A percentile compares a stretch with the other conserved stretches of the same genome.
phyloP scores from a whole-genome alignment of 2,888 invertebrate species.

The Drosophila parthenogenetica region DNA sequence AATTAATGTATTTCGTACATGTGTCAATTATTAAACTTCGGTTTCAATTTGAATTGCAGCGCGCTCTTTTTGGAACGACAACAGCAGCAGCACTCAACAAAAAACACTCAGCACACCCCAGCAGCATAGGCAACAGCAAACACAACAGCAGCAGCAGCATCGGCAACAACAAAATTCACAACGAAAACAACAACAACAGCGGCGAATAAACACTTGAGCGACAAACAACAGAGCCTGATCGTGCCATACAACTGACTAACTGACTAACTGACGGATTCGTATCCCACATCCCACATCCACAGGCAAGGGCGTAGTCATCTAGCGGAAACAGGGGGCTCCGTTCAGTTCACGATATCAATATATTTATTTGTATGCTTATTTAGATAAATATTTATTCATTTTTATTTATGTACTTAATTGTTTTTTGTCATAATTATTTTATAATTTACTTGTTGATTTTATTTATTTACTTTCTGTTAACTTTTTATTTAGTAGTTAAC shows the following conservation, averaged over 20 bases:
- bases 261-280: constrained; percentile 35
- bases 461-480: too few relatives aligned
- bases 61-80: constrained; percentile 28
- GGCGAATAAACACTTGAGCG: constrained; percentile 30
- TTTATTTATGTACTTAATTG: too few relatives aligned
- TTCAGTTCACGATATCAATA: too few relatives aligned
- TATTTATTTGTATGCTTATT: too few relatives aligned
- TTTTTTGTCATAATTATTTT: too few relatives aligned
- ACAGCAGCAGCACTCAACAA: constrained; percentile 20
- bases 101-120: constrained; percentile 1
- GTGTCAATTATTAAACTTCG: constrained; percentile 47
- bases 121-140: neutral
- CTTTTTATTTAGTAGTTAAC: too few relatives aligned
- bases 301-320: constrained; percentile 18
- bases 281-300: constrained; percentile 51
- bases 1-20: constrained; percentile 33
- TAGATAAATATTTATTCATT: too few relatives aligned
- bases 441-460: too few relatives aligned
- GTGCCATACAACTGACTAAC: constrained; percentile 56
- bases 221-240: constrained; percentile 60
- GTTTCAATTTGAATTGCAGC: constrained; percentile 30
- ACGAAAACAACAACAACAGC: constrained; percentile 5
- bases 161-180: constrained; percentile 5
- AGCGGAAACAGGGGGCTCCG: constrained; percentile 25
- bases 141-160: neutral